Evolutionary conservation across 2,113 vertebrate species (phyloP).

Genomic region (Bothrops jararaca): DNA sequence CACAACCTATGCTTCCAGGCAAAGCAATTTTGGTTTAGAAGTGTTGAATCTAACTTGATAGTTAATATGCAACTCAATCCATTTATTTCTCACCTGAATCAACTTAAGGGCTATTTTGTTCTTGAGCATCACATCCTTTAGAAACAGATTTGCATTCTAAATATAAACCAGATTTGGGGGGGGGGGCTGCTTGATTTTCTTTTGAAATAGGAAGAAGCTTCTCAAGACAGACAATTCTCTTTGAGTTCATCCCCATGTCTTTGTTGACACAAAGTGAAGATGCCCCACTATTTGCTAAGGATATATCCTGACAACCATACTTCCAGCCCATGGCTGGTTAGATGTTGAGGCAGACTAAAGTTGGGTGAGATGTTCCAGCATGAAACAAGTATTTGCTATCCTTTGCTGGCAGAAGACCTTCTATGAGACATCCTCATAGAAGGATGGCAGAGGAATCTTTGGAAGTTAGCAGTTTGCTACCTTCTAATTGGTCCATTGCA

Average conservation of each 20-base stretch:
- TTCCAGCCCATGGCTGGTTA: background rate
- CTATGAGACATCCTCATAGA: background rate
- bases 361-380: background rate
- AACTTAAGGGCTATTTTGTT: conserved; percentile 39
- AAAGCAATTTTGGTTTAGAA: conserved; percentile 18
- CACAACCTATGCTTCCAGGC: conserved; percentile 39
- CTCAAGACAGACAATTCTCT: background rate
- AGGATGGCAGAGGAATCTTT: background rate
- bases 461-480: background rate
- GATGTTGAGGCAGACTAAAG: background rate
- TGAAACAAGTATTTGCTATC: background rate
- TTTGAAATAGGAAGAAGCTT: background rate
- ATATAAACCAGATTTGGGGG: background rate
- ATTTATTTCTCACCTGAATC: conserved; percentile 43
- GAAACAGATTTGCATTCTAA: background rate
- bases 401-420: background rate
- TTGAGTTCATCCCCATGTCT: background rate
- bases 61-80: conserved; percentile 35
- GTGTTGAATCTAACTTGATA: conserved; percentile 39
- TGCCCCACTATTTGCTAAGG: background rate
- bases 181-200: background rate
- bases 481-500: background rate
- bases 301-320: background rate
- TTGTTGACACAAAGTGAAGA: background rate
- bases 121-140: background rate